A percentile compares a stretch with the other conserved stretches of the same genome.
Conservation (phyloP, 92 coral and sea anemone genomes). For the Paramuricea clavata region DNA sequence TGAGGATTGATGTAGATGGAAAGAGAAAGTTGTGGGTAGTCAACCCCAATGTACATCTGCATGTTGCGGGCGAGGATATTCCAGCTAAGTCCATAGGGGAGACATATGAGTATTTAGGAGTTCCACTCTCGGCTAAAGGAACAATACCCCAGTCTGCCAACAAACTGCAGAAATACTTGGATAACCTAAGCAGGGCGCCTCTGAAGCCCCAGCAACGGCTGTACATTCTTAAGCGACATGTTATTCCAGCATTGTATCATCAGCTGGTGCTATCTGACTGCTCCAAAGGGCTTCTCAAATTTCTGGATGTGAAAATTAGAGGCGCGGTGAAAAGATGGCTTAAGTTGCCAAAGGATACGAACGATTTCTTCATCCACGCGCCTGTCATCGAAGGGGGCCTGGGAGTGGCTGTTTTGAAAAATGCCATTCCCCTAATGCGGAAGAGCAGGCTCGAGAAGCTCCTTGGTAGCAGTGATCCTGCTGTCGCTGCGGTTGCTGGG, state of each 20-base stretch:
- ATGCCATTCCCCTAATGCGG: slow-evolving; percentile 18
- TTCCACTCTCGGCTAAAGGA: neutral
- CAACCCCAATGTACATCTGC: slow-evolving; percentile 1
- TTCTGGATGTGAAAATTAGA: neutral
- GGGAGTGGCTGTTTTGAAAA: neutral
- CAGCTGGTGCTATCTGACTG: neutral
- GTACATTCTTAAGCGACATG: neutral
- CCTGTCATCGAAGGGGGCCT: neutral
- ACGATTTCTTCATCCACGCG: neutral
- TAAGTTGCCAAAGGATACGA: neutral
- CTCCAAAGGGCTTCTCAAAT: neutral
- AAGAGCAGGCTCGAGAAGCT: neutral
- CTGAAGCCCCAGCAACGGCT: slow-evolving; percentile 4
- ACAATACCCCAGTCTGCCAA: neutral
- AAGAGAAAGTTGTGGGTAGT: slow-evolving; percentile 40
- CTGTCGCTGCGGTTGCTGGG: slow-evolving; percentile 4
- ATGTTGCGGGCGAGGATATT: neutral
- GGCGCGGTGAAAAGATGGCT: neutral
- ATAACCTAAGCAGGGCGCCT: neutral
- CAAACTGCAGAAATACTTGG: neutral
- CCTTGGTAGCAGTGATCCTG: neutral
- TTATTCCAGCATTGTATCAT: neutral
- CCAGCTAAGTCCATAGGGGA: neutral
- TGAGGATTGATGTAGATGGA: slow-evolving; percentile 31
- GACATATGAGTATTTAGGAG: neutral